Evolutionary conservation across 1,140 invertebrate species (phyloP).

Genomic region (Trinorchestia longiramus): DNA sequence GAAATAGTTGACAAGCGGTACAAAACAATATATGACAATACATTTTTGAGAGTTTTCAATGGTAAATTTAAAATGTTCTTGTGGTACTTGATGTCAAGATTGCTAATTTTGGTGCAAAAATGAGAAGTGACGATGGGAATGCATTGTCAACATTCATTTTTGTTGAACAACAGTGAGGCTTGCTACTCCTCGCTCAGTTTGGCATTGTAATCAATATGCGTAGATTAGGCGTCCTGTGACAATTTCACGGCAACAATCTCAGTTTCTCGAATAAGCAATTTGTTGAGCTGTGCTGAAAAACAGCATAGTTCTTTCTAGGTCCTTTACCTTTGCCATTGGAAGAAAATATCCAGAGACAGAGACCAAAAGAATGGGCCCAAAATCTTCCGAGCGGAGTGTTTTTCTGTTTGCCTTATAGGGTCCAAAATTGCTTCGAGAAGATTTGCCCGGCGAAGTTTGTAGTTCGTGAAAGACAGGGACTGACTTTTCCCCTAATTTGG

Average conservation of each 20-base stretch:
- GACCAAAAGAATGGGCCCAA: not conserved
- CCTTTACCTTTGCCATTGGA: not conserved
- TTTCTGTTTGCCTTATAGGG: constrained; percentile 21
- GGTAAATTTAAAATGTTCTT: not conserved
- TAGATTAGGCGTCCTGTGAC: not conserved
- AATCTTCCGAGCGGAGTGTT: constrained; percentile 6
- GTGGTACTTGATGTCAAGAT: not conserved
- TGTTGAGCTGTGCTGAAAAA: not conserved
- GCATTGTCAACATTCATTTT: not conserved
- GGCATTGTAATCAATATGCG: not conserved
- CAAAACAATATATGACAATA: not conserved
- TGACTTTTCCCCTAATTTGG: constrained; percentile 33
- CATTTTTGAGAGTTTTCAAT: not conserved
- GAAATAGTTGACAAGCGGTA: too few relatives aligned
- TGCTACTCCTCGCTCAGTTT: not conserved
- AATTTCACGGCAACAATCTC: not conserved
- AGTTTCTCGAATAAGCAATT: not conserved
- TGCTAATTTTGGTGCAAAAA: not conserved
- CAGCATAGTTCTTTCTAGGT: not conserved
- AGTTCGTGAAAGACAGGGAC: constrained; percentile 29
- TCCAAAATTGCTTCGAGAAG: constrained; percentile 1
- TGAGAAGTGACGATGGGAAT: not conserved
- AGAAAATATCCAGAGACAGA: constrained; percentile 7
- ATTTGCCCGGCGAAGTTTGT: constrained; percentile 30
- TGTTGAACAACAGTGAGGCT: too few relatives aligned